phyloP scores from a whole-genome alignment of 2,888 invertebrate species.

The Drosophila siamana region DNA sequence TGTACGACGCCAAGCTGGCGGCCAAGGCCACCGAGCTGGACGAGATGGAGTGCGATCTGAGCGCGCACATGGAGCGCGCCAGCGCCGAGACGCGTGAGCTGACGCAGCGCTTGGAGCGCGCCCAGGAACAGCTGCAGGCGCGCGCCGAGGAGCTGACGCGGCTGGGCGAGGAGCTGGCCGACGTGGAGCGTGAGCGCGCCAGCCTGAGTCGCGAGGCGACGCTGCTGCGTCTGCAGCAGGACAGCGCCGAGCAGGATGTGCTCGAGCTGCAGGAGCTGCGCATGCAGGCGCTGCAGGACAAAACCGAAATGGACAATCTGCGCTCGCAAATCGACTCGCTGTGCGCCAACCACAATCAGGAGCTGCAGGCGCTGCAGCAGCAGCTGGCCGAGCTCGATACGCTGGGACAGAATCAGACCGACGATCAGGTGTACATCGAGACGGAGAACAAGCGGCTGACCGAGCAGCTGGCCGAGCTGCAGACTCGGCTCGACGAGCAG shows the following conservation, averaged over 20 bases:
- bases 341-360: slow-evolving; percentile 83
- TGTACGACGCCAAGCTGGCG: slow-evolving; percentile 85
- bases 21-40: slow-evolving; percentile 86
- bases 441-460: slow-evolving; percentile 88
- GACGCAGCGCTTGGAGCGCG: slow-evolving; percentile 88
- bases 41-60: slow-evolving; percentile 86
- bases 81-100: slow-evolving; percentile 83
- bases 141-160: slow-evolving; percentile 86
- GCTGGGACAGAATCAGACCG: slow-evolving; percentile 85
- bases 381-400: slow-evolving; percentile 84
- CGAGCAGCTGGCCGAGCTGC: slow-evolving; percentile 86
- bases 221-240: slow-evolving; percentile 84
- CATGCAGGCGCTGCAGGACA: slow-evolving; percentile 85
- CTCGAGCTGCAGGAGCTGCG: slow-evolving; percentile 84
- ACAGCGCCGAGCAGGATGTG: slow-evolving; percentile 83
- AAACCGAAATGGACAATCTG: slow-evolving; percentile 84
- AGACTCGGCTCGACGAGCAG: slow-evolving; percentile 85
- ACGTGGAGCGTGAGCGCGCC: slow-evolving; percentile 78
- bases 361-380: slow-evolving; percentile 81
- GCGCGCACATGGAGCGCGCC: slow-evolving; percentile 83
- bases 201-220: slow-evolving; percentile 82
- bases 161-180: slow-evolving; percentile 77
- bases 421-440: slow-evolving; percentile 85
- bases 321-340: slow-evolving; percentile 83
- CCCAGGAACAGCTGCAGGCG: slow-evolving; percentile 87